Base-by-base conservation (phyloP, 2,888 invertebrate species). In the Acanthosoma haemorrhoidale region DNA sequence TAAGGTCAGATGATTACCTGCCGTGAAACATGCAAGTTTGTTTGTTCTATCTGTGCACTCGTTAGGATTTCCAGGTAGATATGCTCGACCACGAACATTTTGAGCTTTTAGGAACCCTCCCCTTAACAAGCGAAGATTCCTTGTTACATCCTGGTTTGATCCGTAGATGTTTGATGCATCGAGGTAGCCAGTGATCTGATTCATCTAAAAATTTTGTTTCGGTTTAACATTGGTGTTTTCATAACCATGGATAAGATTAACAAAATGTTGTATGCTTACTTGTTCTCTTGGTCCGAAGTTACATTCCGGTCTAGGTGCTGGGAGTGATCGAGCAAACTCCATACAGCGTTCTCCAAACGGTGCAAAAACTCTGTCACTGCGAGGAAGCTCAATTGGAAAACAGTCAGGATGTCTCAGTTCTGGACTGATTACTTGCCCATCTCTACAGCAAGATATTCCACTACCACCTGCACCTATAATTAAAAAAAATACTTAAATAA, bases 141-240 rank as follows among this genome's bases (percentile, higher is more conserved):
- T 78, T 4, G 86, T 80, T 69, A 86, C 84, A 63, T 85, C 83
- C 1, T 81, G 77, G 36, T 84, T 85, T 6, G 87, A 88, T 0
- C 92, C 91, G 76, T 92, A 92, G 0, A 91, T 82, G 4, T 86
- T 84, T 0, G 92, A 92, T 0, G 87, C 86, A 77, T 92, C 92
- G 3, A 88, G 78, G 75, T 83, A 89, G 74, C 90, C 90, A 0
- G 90, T 87, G 0, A 88, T 87, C 74, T 90, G 88, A 77, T 89
- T 89, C 87, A 89, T 87, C 87, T 89, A 78, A 32, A 77, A 75
- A 36, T 32, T 4, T 6, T 2, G n/a, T 25, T 5, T 13, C 6
- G 25, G 2, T 21, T 43, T 4, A 51, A 51, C 51, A 51, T 2
- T 15, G 13, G n/a, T 36, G 9, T n/a, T 36, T 36, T 36, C 38